These are phyloP conservation scores for Amblyjoppa proteus DNA, from an alignment of 2,888 invertebrate species.

Conservation along the genomic window DNA sequence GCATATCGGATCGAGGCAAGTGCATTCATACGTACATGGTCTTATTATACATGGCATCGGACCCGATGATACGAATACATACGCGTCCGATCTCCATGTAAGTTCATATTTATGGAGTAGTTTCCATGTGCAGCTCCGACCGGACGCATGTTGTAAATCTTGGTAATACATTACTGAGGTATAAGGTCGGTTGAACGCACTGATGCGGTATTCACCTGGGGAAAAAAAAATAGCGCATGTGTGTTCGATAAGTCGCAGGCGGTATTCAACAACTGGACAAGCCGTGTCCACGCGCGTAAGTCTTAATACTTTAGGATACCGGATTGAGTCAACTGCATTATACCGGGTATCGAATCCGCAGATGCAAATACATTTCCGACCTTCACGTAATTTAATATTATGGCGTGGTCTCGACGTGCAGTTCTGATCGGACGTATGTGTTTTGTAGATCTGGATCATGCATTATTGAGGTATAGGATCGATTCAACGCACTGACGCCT, in stretches of 20 bases:
- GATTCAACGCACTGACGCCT: not conserved
- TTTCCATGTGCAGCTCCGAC: slow-evolving; percentile 26
- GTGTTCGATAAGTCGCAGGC: too few relatives aligned
- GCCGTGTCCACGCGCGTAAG: too few relatives aligned
- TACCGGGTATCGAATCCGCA: slow-evolving; percentile 27
- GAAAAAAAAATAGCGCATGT: not conserved
- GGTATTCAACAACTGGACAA: too few relatives aligned
- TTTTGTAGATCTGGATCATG: slow-evolving; percentile 1
- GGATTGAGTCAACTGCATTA: not conserved
- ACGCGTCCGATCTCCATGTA: slow-evolving; percentile 24
- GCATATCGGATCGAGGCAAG: too few relatives aligned
- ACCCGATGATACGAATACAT: slow-evolving; percentile 24
- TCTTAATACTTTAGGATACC: too few relatives aligned
- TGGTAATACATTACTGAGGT: slow-evolving; percentile 9
- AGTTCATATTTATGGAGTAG: slow-evolving; percentile 36
- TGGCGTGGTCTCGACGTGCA: not conserved
- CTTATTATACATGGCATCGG: slow-evolving; percentile 16
- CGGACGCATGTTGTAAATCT: slow-evolving; percentile 1
- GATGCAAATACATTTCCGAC: slow-evolving; percentile 31
- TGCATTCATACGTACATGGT: not conserved
- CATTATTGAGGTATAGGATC: not conserved
- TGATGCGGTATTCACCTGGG: not conserved
- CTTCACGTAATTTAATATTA: slow-evolving; percentile 46
- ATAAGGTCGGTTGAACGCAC: slow-evolving; percentile 13
- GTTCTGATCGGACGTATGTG: slow-evolving; percentile 7